Base-by-base conservation (phyloP, 2,113 vertebrate species). In the Bostrychus sinensis region DNA sequence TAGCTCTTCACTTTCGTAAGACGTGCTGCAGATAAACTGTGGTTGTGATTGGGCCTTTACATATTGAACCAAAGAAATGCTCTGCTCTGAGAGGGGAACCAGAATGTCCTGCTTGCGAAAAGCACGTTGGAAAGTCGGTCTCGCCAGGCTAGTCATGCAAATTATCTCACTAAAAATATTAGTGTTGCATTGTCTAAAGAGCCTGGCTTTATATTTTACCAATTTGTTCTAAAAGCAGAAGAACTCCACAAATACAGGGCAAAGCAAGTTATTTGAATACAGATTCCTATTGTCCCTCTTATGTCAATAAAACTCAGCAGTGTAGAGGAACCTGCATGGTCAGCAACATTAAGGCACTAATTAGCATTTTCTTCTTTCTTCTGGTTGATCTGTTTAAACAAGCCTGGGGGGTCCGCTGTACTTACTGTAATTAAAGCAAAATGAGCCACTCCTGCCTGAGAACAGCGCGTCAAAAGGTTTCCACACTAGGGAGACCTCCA, bases 331-430 rank as follows among this genome's bases (percentile, higher is more conserved):
- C 70, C 54, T 74, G 86, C 88, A 0, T 51, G 86, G 89, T 91
- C 89, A 91, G 89, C 89, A 91, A 86, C 86, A 89, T 88, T 87
- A 86, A 37, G 61, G 82, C 71, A 70, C 78, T 88, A 89, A 91
- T 91, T 91, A 91, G 83, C 88, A 89, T 89, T 86, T 80, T 86
- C 81, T 89, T 80, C 85, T 87, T 91, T 91, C 89, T 89, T 91
- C 81, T 76, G 82, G 82, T 89, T 89, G 88, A 88, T 88, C 86
- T 89, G 82, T 88, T 88, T 74, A 83, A 89, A 89, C 78, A 91
- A 85, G 82, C 89, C 86, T 78, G 80, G 79, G 84, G 87, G 84
- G 82, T 76, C 77, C 62, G 75, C 88, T 86, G 77, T 87, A 85
- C 82, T 86, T 88, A 89, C 85, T 85, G 82, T 89, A 89, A 91